Conservation (phyloP, 2,113 vertebrate genomes). For the Amazona vittata region DNA sequence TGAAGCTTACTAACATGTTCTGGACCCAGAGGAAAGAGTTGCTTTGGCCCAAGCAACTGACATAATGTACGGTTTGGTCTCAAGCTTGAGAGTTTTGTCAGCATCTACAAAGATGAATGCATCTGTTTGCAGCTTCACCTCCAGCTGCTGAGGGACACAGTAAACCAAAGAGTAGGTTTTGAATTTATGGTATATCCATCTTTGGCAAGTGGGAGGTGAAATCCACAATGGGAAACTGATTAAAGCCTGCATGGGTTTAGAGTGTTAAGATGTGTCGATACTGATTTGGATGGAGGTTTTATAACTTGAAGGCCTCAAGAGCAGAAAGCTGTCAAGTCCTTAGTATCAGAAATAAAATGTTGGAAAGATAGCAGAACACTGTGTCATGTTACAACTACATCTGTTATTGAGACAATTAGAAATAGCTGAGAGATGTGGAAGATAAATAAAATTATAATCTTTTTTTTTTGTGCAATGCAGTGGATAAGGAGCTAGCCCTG, state of each 20-base stretch:
- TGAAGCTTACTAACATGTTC: slow-evolving; percentile 78
- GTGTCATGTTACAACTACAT: background rate
- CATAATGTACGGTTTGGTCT: slow-evolving; percentile 74
- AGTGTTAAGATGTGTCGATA: background rate
- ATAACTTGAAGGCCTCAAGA: background rate
- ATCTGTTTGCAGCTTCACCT: slow-evolving; percentile 74
- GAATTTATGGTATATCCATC: background rate
- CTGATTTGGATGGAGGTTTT: background rate
- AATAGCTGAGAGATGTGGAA: background rate
- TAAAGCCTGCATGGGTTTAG: background rate
- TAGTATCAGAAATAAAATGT: background rate
- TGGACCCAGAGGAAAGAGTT: slow-evolving; percentile 75
- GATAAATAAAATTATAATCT: background rate
- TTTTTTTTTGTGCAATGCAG: background rate
- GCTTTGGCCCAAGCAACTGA: slow-evolving; percentile 73
- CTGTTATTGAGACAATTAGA: background rate
- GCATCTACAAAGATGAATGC: slow-evolving; percentile 66
- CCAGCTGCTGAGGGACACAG: slow-evolving; percentile 66
- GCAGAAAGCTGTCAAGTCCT: background rate
- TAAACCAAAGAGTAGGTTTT: slow-evolving; percentile 52
- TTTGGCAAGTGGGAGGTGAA: background rate
- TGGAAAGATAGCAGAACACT: background rate
- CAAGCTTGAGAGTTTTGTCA: slow-evolving; percentile 69
- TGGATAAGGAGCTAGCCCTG: background rate
- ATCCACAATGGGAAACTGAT: background rate